phyloP scores from a whole-genome alignment of 1,140 invertebrate species.

The Zophobas morio region DNA sequence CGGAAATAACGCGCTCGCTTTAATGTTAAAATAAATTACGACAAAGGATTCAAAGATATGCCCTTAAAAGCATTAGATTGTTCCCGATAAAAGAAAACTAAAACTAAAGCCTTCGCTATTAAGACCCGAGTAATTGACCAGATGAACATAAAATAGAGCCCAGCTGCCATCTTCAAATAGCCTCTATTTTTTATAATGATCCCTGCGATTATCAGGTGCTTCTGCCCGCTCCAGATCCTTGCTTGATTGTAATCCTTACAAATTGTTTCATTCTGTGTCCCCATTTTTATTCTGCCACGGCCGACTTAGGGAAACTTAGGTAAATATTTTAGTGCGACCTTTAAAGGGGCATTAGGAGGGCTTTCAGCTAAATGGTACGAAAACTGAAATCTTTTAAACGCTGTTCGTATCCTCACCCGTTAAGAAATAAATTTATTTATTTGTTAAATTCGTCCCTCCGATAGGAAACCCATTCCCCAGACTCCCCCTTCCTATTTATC shows the following conservation, averaged over 20 bases:
- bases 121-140: slow-evolving; percentile 17
- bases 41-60: no score
- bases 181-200: slow-evolving; percentile 35
- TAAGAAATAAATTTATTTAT: no score
- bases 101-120: background rate
- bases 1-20: no score
- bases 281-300: slow-evolving; percentile 19
- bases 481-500: slow-evolving; percentile 10
- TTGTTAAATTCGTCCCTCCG: no score
- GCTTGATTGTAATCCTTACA: slow-evolving; percentile 39
- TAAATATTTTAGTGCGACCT: no score
- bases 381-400: no score
- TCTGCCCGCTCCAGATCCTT: slow-evolving; percentile 20
- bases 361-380: no score
- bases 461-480: background rate
- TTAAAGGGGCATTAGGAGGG: no score
- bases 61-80: no score
- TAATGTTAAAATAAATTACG: no score
- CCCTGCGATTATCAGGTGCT: slow-evolving; percentile 27
- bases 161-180: slow-evolving; percentile 26
- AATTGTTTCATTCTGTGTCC: slow-evolving; percentile 40
- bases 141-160: slow-evolving; percentile 13
- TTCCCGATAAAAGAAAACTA: background rate
- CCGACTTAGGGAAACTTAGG: no score
- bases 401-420: no score